Evolutionary conservation across 2,113 vertebrate species (phyloP).

Genomic region (Pachypanchax playfairii): DNA sequence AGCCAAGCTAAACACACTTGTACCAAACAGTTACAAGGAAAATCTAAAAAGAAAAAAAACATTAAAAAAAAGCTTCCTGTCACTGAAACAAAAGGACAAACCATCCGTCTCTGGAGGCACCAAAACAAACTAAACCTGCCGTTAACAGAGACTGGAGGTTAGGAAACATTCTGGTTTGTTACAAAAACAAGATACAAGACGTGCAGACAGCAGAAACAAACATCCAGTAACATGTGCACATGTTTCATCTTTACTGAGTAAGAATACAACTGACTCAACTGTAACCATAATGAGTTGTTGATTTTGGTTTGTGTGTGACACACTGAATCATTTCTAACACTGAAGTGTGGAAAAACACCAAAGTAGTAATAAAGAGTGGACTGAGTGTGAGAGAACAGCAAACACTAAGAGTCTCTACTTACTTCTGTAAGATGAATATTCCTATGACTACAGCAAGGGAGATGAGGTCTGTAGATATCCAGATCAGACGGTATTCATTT

Average conservation of each 20-base stretch:
- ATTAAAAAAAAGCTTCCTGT: slow-evolving; percentile 3
- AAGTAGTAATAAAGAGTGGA: too few species aligned
- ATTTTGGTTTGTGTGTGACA: too few species aligned
- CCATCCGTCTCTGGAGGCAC: slow-evolving; percentile 30
- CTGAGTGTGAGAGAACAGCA: not conserved
- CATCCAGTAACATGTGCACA: not conserved
- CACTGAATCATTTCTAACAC: not conserved
- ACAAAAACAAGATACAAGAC: not conserved
- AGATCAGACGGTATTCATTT: slow-evolving; percentile 89
- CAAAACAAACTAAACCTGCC: slow-evolving; percentile 24
- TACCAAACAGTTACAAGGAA: slow-evolving; percentile 2
- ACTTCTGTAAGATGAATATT: slow-evolving; percentile 98
- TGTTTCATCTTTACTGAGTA: not conserved
- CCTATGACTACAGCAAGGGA: slow-evolving; percentile 90
- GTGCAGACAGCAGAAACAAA: not conserved
- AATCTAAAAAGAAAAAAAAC: not conserved
- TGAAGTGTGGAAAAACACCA: not conserved
- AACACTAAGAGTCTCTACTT: slow-evolving; percentile 73
- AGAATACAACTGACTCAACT: too few species aligned
- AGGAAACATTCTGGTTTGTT: not conserved
- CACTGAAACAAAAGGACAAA: slow-evolving; percentile 12
- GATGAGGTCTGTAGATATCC: slow-evolving; percentile 91
- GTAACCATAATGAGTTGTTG: too few species aligned
- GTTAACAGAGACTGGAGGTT: not conserved
- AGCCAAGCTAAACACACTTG: slow-evolving; percentile 51